phyloP scores from a whole-genome alignment of 2,888 invertebrate species.

The Scaptodrosophila latifasciaeformis region DNA sequence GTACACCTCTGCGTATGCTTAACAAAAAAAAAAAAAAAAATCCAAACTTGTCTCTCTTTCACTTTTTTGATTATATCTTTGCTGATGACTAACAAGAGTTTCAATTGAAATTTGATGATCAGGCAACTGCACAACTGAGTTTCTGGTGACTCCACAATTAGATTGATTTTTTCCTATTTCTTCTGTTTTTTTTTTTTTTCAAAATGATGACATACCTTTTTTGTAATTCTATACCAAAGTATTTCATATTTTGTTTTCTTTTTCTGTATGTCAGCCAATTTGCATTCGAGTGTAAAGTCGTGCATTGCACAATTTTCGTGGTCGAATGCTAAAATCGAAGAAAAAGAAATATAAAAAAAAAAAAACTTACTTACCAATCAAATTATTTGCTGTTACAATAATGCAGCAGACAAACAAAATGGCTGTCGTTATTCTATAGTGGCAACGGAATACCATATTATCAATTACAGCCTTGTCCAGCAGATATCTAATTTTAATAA shows the following conservation, averaged over 20 bases:
- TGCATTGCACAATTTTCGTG: not conserved
- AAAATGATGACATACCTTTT: too few relatives aligned
- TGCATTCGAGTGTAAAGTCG: not conserved
- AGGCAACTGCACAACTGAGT: constrained; percentile 24
- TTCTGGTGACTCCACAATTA: constrained; percentile 8
- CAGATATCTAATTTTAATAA: constrained; percentile 91
- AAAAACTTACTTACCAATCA: constrained; percentile 93
- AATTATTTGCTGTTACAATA: constrained; percentile 91
- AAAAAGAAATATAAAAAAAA: too few relatives aligned
- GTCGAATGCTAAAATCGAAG: constrained; percentile 1
- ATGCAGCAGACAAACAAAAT: constrained; percentile 90
- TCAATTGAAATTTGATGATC: constrained; percentile 45
- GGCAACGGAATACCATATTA: constrained; percentile 91
- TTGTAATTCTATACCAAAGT: too few relatives aligned
- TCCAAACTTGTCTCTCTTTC: too few relatives aligned
- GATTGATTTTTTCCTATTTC: constrained; percentile 14
- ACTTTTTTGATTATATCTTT: too few relatives aligned
- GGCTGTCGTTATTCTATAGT: constrained; percentile 91
- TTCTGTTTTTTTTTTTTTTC: constrained; percentile 23
- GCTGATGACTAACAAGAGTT: constrained; percentile 44
- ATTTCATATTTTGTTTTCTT: not conserved
- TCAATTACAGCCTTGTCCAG: constrained; percentile 92
- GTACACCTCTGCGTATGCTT: constrained; percentile 23
- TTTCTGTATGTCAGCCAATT: not conserved
- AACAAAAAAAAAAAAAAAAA: too few relatives aligned